A percentile compares a stretch with the other conserved stretches of the same genome.
Evolutionary conservation across 2,888 invertebrate species (phyloP).

Genomic region (Drosophila meridiana): DNA sequence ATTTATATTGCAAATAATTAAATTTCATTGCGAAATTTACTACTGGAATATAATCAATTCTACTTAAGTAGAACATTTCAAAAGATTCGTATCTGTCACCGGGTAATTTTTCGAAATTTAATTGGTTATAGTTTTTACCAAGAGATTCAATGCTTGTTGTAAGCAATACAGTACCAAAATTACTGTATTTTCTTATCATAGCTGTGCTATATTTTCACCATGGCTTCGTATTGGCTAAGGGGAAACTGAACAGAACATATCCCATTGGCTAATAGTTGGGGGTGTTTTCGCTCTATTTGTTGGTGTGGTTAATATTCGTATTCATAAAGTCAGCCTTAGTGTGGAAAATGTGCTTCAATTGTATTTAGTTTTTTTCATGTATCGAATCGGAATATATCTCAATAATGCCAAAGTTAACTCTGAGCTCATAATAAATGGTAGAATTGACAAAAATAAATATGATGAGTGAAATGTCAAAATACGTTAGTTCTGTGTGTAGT

Average conservation of each 20-base stretch:
- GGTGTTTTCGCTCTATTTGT: slow-evolving; percentile 28
- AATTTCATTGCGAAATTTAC: too few species aligned
- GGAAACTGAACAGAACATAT: neutral
- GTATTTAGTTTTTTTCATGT: slow-evolving; percentile 40
- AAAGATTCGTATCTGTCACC: too few species aligned
- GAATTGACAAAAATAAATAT: neutral
- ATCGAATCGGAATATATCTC: slow-evolving; percentile 30
- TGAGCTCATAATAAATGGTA: neutral
- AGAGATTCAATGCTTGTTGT: neutral
- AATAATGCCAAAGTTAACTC: slow-evolving; percentile 14
- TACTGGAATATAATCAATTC: too few species aligned
- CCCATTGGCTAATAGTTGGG: slow-evolving; percentile 35
- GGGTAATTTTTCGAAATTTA: too few species aligned
- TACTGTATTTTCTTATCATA: neutral
- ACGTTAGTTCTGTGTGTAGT: slow-evolving; percentile 38
- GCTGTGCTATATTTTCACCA: slow-evolving; percentile 28
- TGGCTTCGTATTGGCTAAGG: slow-evolving; percentile 33
- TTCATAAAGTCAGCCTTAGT: slow-evolving; percentile 10
- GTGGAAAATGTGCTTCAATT: slow-evolving; percentile 16
- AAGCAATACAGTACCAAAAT: neutral
- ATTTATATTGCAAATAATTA: too few species aligned
- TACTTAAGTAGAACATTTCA: too few species aligned
- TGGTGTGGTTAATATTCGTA: slow-evolving; percentile 25
- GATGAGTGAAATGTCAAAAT: slow-evolving; percentile 55
- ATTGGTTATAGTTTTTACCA: too few species aligned